Percentiles rank a stretch among this genome's conserved stretches.
phyloP scores from a whole-genome alignment of 2,113 vertebrate genomes.

The Heptranchias perlo region DNA sequence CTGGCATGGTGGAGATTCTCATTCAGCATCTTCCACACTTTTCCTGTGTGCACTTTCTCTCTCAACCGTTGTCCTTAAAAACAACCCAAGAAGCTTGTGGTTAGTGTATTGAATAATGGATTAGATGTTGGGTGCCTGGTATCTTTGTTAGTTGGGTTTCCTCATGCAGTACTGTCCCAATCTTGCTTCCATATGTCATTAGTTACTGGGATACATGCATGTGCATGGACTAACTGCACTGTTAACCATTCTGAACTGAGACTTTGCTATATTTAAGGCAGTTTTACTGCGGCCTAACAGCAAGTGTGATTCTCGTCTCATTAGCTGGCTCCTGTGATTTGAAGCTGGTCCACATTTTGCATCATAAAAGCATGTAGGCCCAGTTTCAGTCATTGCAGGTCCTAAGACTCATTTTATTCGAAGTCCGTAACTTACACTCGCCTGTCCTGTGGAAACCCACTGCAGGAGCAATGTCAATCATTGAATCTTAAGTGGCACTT shows the following conservation, averaged over 20 bases:
- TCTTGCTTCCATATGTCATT: not conserved
- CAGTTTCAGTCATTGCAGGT: not conserved
- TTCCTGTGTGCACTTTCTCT: not conserved
- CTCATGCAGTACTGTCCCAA: not conserved
- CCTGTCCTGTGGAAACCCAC: not conserved
- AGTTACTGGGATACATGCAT: not conserved
- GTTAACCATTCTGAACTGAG: not conserved
- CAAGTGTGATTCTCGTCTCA: not conserved
- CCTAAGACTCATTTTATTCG: not conserved
- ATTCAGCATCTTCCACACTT: not conserved
- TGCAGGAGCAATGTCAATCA: not conserved
- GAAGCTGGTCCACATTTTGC: not conserved
- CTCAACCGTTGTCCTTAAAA: not conserved
- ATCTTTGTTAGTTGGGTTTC: not conserved
- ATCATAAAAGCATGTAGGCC: not conserved
- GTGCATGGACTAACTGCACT: not conserved
- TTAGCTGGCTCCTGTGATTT: not conserved
- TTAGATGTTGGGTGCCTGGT: not conserved
- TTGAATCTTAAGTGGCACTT: not conserved
- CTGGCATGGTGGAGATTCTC: not conserved
- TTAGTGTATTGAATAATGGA: not conserved
- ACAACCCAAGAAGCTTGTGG: not conserved
- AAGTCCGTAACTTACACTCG: not conserved
- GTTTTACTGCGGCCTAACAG: not conserved
- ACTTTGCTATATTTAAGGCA: not conserved